Conservation (phyloP, 2,797 vertebrate species). For the Tangara arthus region DNA sequence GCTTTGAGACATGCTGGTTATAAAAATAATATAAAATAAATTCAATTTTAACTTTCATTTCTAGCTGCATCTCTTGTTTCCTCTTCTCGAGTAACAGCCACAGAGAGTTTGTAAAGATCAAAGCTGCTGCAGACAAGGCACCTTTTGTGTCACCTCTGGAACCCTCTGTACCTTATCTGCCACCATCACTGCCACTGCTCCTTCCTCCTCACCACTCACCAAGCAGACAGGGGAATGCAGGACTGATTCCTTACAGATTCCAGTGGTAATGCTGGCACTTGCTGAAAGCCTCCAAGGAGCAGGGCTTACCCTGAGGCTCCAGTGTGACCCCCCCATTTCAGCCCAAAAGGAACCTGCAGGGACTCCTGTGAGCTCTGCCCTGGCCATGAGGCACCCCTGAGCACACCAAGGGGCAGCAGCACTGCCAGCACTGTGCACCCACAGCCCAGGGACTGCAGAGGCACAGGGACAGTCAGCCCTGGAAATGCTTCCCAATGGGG, state of each 20-base stretch:
- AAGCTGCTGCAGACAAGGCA: background rate
- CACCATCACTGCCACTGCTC: background rate
- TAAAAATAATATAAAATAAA: background rate
- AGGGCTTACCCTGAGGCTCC: background rate
- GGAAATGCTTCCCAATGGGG: background rate
- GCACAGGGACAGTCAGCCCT: background rate
- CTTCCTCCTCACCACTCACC: fast-evolving
- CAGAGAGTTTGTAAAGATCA: background rate
- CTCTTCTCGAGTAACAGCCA: background rate
- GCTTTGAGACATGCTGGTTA: background rate
- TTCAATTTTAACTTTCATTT: background rate
- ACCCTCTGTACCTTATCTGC: background rate
- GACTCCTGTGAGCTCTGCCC: background rate
- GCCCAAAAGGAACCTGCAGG: background rate
- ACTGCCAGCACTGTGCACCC: background rate
- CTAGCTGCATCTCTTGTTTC: background rate
- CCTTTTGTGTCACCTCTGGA: background rate
- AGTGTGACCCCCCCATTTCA: background rate
- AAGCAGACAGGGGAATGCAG: fast-evolving
- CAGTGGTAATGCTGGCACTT: no score
- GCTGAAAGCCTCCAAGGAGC: background rate
- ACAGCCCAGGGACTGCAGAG: background rate
- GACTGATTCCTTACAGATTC: background rate
- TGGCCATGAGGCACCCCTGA: background rate
- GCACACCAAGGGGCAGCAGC: background rate